Base-by-base conservation (phyloP, 1,140 invertebrate genomes). In the Tribolium castaneum region DNA sequence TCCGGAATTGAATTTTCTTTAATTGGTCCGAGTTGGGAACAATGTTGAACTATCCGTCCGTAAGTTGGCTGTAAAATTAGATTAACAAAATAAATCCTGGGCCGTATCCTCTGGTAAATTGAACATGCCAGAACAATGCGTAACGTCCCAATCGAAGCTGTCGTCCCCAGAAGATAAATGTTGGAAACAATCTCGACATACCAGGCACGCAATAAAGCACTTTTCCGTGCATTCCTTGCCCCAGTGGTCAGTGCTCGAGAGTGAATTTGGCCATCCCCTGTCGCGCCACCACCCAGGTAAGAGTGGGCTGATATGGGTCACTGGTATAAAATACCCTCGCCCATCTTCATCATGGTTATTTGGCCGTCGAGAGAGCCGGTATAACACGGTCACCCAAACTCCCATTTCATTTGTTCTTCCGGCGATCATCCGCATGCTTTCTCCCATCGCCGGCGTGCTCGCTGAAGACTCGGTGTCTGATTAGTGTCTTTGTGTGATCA, bases 361-460 rank as follows among this genome's bases (percentile, higher is more conserved):
- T 49, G 77, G 70, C 70, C 35, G 25, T 62, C 9, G 39, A 51
- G 75, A 78, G 77, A 66, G 77, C 66, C 77, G 77, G 77, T 78
- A 78, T 78, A 78, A 78, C 77, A 78, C 77, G 77, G 77, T 78
- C 77, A 78, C 72, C 39, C 39, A 45, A 45, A 75, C 39, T 75
- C 54, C 77, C 73, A 70, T 78, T 78, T 78, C 77, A 78, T 74
- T 75, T 78, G 56, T 75, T 52, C 72, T 75, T 59, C 59, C 52
- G 59, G 73, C 73, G 51, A 75, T 59, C 59, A 75, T 25, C 54
- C 54, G 39, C 39, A 30, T 59, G 54, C 54, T 59, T 59, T 59
- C 54, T 22, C 54, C 54, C 54, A 59, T 59, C 52, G 52, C 35
- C 14, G 6, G 49, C 13, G 16, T 16, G 14, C 35, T 56, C 25